A percentile compares a stretch with the other conserved stretches of the same genome.
These are phyloP conservation scores for Thymelicus sylvestris DNA, from an alignment of 2,888 invertebrate genomes.

Conservation along the genomic window DNA sequence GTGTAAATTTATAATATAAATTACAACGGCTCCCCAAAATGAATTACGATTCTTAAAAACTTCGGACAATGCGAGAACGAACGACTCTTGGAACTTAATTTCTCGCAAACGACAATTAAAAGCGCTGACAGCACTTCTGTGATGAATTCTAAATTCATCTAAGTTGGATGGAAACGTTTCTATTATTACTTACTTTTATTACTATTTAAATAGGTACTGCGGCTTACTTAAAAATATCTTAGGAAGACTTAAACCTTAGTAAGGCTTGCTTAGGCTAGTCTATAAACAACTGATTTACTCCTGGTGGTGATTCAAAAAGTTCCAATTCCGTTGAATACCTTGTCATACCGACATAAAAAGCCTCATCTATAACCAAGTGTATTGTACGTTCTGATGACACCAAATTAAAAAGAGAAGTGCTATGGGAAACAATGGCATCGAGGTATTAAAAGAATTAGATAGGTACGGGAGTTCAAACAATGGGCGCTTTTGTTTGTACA, in stretches of 20 bases:
- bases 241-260: too few species aligned
- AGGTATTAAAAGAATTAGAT: conserved; percentile 20
- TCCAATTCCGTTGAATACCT: too few species aligned
- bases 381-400: neutral
- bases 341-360: neutral
- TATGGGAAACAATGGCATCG: neutral
- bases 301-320: too few species aligned
- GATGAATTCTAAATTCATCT: conserved; percentile 3
- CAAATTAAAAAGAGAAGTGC: conserved; percentile 2
- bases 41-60: conserved; percentile 24
- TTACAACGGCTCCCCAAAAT: conserved; percentile 11
- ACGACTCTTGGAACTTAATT: conserved; percentile 17
- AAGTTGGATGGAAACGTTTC: neutral
- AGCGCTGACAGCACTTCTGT: conserved; percentile 12
- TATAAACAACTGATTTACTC: too few species aligned
- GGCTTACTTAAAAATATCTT: too few species aligned
- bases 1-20: neutral
- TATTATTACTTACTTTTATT: neutral
- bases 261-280: too few species aligned
- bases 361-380: neutral
- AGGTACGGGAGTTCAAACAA: conserved; percentile 12
- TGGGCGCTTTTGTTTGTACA: conserved; percentile 11
- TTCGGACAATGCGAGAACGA: conserved; percentile 15
- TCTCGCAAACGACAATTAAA: conserved; percentile 22
- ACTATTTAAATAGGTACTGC: neutral